phyloP scores from a whole-genome alignment of 1,140 invertebrate genomes.

The Heliconius hermathena region DNA sequence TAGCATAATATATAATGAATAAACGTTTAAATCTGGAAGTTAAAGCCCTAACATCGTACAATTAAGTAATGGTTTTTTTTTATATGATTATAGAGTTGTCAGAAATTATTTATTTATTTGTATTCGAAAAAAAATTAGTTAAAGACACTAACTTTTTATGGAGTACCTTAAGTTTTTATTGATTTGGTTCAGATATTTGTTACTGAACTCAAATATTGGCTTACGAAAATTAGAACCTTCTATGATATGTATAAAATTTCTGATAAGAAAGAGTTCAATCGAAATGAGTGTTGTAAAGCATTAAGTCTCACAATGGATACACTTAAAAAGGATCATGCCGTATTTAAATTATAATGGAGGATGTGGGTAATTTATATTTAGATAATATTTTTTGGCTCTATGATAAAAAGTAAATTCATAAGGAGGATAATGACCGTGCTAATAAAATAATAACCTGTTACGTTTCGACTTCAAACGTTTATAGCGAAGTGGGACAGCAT shows the following conservation, averaged over 20 bases:
- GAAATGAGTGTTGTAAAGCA: too few relatives aligned
- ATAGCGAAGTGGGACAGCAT: too few relatives aligned
- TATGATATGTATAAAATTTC: too few relatives aligned
- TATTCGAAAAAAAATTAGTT: not conserved
- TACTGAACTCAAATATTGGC: not conserved
- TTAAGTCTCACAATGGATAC: too few relatives aligned
- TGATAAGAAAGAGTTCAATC: too few relatives aligned
- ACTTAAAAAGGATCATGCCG: not conserved
- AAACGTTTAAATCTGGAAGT: conserved; percentile 17
- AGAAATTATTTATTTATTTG: not conserved
- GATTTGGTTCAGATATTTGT: not conserved
- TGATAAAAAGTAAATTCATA: not conserved
- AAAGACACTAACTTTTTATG: not conserved
- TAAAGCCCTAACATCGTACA: not conserved
- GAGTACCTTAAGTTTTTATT: not conserved
- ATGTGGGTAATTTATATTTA: not conserved
- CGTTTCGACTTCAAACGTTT: too few relatives aligned
- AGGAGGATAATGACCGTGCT: not conserved
- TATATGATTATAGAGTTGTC: not conserved
- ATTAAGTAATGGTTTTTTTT: not conserved
- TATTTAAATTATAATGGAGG: not conserved
- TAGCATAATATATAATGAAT: not conserved
- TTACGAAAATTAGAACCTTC: too few relatives aligned
- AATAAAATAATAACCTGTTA: too few relatives aligned
- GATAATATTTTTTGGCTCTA: not conserved